Conservation (phyloP, 2,888 invertebrate genomes). For the Catocala fraxini region DNA sequence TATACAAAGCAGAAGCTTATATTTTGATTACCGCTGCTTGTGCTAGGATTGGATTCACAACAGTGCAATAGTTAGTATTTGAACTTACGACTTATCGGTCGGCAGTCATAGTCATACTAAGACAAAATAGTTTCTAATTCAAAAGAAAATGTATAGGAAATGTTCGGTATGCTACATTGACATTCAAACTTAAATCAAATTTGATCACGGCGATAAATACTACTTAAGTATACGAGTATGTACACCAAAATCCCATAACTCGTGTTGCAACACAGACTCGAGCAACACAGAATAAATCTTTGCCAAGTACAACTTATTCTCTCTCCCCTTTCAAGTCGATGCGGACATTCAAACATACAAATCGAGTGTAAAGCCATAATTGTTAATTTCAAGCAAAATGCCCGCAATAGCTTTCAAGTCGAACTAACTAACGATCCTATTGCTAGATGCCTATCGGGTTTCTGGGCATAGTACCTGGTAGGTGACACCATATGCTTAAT, state of each 20-base stretch:
- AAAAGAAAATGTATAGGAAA: no score
- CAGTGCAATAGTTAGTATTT: no score
- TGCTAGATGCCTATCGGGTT: slow-evolving; percentile 86
- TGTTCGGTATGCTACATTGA: neutral
- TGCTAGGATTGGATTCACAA: no score
- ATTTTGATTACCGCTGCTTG: no score
- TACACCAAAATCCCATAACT: slow-evolving; percentile 38
- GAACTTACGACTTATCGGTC: no score
- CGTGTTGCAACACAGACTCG: slow-evolving; percentile 41
- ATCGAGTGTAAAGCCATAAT: slow-evolving; percentile 79
- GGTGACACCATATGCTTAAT: slow-evolving; percentile 43
- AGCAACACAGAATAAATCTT: slow-evolving; percentile 48
- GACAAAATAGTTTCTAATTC: no score
- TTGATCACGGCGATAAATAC: slow-evolving; percentile 9
- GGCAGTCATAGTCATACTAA: no score
- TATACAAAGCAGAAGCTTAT: no score
- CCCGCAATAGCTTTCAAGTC: slow-evolving; percentile 79
- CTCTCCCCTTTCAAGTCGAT: slow-evolving; percentile 56
- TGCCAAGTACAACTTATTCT: slow-evolving; percentile 54
- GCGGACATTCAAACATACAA: slow-evolving; percentile 70
- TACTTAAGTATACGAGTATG: slow-evolving; percentile 13
- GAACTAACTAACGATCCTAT: slow-evolving; percentile 84
- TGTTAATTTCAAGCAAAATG: slow-evolving; percentile 85
- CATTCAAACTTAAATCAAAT: neutral
- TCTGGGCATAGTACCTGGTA: slow-evolving; percentile 68